A percentile compares a stretch with the other conserved stretches of the same genome.
Evolutionary conservation across 2,797 vertebrate genomes (phyloP).

Genomic region (Pseudomugil tenellus): DNA sequence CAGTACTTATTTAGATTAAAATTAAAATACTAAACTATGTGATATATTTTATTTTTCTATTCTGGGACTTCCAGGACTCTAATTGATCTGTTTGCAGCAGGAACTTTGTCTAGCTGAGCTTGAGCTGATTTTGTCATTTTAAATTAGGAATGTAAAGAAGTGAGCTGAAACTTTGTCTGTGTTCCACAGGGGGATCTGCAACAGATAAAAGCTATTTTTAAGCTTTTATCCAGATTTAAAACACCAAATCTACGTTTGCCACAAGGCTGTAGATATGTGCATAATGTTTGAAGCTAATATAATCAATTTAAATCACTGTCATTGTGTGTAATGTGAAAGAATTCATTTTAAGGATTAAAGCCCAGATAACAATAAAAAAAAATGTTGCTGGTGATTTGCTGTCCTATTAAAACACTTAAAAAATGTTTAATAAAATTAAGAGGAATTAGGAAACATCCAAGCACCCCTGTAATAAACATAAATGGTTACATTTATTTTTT

Average conservation of each 20-base stretch:
- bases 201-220: neutral
- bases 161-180: constrained; percentile 7
- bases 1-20: neutral
- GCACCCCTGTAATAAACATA: too few species aligned
- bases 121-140: constrained; percentile 12
- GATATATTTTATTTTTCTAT: constrained; percentile 10
- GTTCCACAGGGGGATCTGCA: neutral
- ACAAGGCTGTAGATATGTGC: too few species aligned
- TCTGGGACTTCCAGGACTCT: constrained; percentile 1
- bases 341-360: neutral
- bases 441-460: too few species aligned
- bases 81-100: constrained; percentile 27
- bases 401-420: too few species aligned
- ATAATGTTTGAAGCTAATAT: too few species aligned
- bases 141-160: constrained; percentile 11
- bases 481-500: too few species aligned
- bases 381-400: too few species aligned
- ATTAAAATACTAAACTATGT: neutral
- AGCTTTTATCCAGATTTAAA: constrained; percentile 18
- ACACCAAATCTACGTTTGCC: neutral
- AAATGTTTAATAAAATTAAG: too few species aligned
- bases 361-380: too few species aligned
- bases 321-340: neutral
- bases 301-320: too few species aligned
- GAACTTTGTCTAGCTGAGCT: constrained; percentile 7